Percentiles rank a stretch among this genome's conserved stretches.
Conservation (phyloP, 2,113 vertebrate species). For the Macaca fascicularis region DNA sequence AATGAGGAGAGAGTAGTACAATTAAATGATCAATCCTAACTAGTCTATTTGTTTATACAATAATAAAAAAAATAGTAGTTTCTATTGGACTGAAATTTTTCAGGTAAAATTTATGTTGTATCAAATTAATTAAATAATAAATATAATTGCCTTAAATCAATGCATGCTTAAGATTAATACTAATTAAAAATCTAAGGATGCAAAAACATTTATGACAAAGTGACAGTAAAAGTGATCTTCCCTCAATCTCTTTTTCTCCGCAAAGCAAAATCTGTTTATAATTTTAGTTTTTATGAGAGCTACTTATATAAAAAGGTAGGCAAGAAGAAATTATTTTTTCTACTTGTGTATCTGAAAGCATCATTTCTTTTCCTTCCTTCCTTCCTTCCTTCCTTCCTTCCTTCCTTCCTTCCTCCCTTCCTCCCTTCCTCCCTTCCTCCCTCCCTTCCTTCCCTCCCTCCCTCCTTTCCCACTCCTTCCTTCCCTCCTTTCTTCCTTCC, state of each 20-base stretch:
- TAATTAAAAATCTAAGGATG: background rate
- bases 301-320: background rate
- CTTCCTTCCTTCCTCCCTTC: background rate
- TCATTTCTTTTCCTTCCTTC: background rate
- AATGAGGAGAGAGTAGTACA: background rate
- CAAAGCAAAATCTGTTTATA: background rate
- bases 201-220: background rate
- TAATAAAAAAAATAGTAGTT: background rate
- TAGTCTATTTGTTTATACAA: background rate
- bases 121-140: background rate
- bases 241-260: accelerated
- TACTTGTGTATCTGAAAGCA: background rate
- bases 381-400: accelerated
- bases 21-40: background rate
- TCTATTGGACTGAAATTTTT: background rate
- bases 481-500: background rate
- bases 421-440: too few species aligned
- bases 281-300: background rate
- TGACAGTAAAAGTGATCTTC: background rate
- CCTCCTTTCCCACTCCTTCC: background rate
- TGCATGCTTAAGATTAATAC: background rate
- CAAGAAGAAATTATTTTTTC: background rate
- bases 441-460: background rate
- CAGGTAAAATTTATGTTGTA: background rate
- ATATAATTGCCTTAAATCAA: background rate